A percentile compares a stretch with the other conserved stretches of the same genome.
These are phyloP conservation scores for Linnaemya vulpina DNA, from an alignment of 2,888 invertebrate species.

Conservation along the genomic window DNA sequence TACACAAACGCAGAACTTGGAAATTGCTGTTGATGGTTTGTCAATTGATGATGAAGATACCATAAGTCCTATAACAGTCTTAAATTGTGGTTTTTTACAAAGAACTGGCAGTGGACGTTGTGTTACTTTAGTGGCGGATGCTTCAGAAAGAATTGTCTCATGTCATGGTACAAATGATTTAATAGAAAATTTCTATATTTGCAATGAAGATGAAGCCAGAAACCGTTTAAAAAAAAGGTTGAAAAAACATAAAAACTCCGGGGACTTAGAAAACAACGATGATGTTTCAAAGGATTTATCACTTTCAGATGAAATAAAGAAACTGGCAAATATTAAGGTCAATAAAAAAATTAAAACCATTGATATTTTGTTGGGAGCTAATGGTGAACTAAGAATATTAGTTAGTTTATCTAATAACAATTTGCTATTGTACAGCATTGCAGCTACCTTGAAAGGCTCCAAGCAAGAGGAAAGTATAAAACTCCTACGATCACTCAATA, in stretches of 20 bases:
- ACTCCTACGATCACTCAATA: constrained; percentile 86
- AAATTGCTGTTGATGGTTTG: constrained; percentile 82
- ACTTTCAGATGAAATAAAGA: constrained; percentile 89
- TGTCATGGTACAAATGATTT: constrained; percentile 92
- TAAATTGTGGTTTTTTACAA: constrained; percentile 90
- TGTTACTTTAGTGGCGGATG: constrained; percentile 89
- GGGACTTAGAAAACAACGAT: constrained; percentile 76
- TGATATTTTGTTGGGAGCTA: constrained; percentile 88
- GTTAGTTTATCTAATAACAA: constrained; percentile 89
- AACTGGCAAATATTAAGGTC: constrained; percentile 87
- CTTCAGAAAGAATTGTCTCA: constrained; percentile 88
- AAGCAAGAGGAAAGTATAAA: constrained; percentile 80
- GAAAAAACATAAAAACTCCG: constrained; percentile 87
- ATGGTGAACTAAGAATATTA: constrained; percentile 88
- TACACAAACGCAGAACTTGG: constrained; percentile 83
- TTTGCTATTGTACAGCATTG: constrained; percentile 87
- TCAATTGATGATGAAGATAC: constrained; percentile 80
- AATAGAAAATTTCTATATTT: constrained; percentile 93
- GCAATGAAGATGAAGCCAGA: constrained; percentile 89
- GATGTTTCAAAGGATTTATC: constrained; percentile 83
- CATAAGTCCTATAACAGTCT: constrained; percentile 88
- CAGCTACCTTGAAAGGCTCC: constrained; percentile 82
- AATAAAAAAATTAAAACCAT: constrained; percentile 88
- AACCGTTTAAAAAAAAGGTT: constrained; percentile 89
- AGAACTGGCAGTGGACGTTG: constrained; percentile 92